Evolutionary conservation across 2,888 invertebrate genomes (phyloP), one percentile per base, ranked within the genome.

Genomic region (Machimus atricapillus): DNA sequence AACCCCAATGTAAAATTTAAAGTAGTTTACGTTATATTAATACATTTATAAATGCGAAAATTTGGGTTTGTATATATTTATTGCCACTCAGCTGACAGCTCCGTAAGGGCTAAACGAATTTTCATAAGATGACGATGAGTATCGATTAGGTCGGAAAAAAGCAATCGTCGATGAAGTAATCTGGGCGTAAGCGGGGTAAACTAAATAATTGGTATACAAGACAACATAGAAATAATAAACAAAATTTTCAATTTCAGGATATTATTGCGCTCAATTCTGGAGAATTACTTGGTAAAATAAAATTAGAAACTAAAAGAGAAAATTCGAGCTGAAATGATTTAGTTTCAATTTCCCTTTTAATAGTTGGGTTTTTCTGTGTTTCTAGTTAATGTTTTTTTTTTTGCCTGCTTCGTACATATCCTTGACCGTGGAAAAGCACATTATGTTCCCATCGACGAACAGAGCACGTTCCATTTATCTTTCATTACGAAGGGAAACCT

Each of bases 401-500:
- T 52, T 16, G 0, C n/a, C 1, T 52, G 6, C 6, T 16, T 1
- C n/a, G n/a, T 16, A 7, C 52, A 52, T 5, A 52, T 52, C 52
- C 7, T 66, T 66, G 66, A 66, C 66, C 66, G 66, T 66, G 66
- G 19, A 66, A 27, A 66, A 66, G 27, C 7, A 66, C 8, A 23
- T 23, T 66, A 66, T 27, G 8, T 9, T 66, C n/a, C 52, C 52
- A 23, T 66, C 66, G 27, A 27, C 23, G 66, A 23, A 8, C 46
- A 78, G 78, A 43, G 40, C 2, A 78, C 14, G 78, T 43, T 78
- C 23, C 19, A 78, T 78, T 78, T 78, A 78, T 78, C 78, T 78
- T 43, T 78, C 78, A 78, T 43, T 78, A 78, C 19, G 40, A n/a
- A 78, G 14, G 46, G 78, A 78, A 78, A 19, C 78, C 23, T 23